Evolutionary conservation across 2,113 vertebrate genomes (phyloP).

Genomic region (Anguilla japonica): DNA sequence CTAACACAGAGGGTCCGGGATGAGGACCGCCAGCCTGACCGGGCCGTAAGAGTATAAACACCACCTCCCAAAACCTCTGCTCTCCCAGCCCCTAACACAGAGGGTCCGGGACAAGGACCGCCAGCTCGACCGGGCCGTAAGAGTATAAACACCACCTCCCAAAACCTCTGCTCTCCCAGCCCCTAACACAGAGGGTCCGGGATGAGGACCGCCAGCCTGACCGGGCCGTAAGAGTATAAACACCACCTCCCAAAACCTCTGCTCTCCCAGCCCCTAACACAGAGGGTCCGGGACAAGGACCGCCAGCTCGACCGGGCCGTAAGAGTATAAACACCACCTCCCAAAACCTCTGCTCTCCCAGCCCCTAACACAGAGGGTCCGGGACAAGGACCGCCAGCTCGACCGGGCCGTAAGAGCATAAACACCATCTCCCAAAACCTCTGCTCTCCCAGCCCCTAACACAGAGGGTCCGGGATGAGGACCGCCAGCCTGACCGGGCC

Average conservation of each 20-base stretch:
- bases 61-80: not conserved
- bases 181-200: too few species aligned
- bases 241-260: not conserved
- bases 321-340: not conserved
- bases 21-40: not conserved
- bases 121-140: not conserved
- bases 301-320: not conserved
- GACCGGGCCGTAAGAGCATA: not conserved
- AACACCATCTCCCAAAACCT: not conserved
- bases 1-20: too few species aligned
- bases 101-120: too few species aligned
- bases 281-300: too few species aligned
- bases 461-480: too few species aligned
- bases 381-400: too few species aligned
- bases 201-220: not conserved
- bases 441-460: not conserved
- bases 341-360: not conserved
- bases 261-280: not conserved
- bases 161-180: not conserved
- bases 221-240: not conserved
- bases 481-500: not conserved
- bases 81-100: not conserved
- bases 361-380: too few species aligned
- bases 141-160: not conserved
- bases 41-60: not conserved